Evolutionary conservation across 1,140 invertebrate genomes (phyloP), one percentile per base, ranked within the genome.

Genomic region (Formica selysi): DNA sequence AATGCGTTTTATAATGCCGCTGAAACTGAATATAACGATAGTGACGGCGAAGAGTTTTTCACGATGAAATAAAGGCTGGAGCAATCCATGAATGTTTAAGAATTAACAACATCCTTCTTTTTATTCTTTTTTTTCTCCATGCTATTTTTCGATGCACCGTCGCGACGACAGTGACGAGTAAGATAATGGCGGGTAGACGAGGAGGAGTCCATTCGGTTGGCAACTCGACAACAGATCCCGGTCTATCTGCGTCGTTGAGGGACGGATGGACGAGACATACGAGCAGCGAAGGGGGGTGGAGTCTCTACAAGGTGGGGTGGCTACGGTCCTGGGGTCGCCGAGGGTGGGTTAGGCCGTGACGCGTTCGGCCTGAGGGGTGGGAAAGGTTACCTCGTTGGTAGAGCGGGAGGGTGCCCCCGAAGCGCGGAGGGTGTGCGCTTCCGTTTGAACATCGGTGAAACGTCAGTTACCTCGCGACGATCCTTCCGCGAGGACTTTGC

Each of bases 381-480:
- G 85, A 67, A 80, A 87, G 76, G 79, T 83, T 83, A 83, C 68
- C 68, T 8, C 54, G 68, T 68, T 62, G 86, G 44, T 70, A 71
- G 76, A 86, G 73, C 70, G 78, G 78, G 68, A 86, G 89, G 85
- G 86, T 76, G 87, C 71, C 86, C 44, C 65, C 76, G 71, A 65
- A 78, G 81, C 36, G 68, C 41, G 90, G 90, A 91, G 92, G 92
- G 92, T 93, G 93, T 91, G 93, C 92, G 92, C 87, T 90, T 91
- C 91, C 85, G 74, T 91, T 89, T 91, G 89, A 93, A 93, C 91
- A 91, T 91, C 86, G 89, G 79, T 79, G 80, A 90, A 88, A 91
- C 93, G 91, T 90, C 93, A 94, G 93, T 94, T 92, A 94, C 92
- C 92, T 93, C 93, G 93, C 93, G 93, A 94, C 93, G 89, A 93